Evolutionary conservation across 2,113 vertebrate species (phyloP), one percentile per base, ranked within the genome.

Genomic region (Raja brachyura): DNA sequence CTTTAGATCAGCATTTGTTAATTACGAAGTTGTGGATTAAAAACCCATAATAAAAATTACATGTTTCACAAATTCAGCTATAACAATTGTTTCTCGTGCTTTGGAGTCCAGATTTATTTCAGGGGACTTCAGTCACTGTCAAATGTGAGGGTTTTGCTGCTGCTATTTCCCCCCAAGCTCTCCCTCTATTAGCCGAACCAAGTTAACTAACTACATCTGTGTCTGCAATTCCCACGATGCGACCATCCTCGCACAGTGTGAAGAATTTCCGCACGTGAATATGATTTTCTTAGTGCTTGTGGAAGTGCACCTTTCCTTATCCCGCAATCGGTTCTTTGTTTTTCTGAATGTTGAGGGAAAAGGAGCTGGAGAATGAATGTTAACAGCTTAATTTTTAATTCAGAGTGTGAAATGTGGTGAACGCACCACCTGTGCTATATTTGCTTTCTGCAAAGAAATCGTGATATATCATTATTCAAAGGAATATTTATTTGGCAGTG

Each of bases 261-360:
- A 63, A 86, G 83, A 88, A 88, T 88, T 88, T 88, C 83, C 59
- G 4, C 63, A 88, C 83, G 31, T 88, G 28, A 88, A 63, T n/a
- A 88, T 88, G 83, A 31, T 66, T 88, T 88, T 88, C 83, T 88
- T 61, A 31, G 83, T 63, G 83, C 83, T 31, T 6, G 59, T 88
- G 59, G 56, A 88, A 88, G 83, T 88, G 61, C 31, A 28, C n/a
- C 61, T 88, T 88, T 31, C 83, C 83, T 88, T 25, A 88, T 88
- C 5, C n/a, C 16, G n/a, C 61, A 88, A n/a, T 63, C 28, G 83
- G 83, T 31, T 63, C 59, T 88, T 16, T 10, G 5, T 63, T 63
- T 63, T 63, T 63, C 14, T 66, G 28, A 88, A 88, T 63, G 70
- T 73, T 73, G 59, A 61, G 54, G 81, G 81, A 8, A 10, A 61